A percentile compares a stretch with the other conserved stretches of the same genome.
Evolutionary conservation across 2,888 invertebrate genomes (phyloP).

Genomic region (Trachelus iudaicus): DNA sequence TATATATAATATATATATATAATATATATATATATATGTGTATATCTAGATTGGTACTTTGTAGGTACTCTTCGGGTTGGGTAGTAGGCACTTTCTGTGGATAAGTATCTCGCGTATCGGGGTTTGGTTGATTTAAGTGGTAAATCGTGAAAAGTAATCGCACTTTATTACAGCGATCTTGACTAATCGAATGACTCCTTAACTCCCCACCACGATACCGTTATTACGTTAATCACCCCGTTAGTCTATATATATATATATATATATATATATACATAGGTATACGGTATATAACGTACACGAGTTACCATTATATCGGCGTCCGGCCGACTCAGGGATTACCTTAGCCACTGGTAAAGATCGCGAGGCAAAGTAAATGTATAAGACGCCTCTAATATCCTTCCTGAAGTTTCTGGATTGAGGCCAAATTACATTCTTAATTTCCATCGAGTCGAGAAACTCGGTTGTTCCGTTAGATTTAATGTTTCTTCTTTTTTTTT

Average conservation of each 20-base stretch:
- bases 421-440: conserved; percentile 27
- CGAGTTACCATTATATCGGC: neutral
- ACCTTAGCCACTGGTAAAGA: neutral
- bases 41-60: neutral
- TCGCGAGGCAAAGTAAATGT: neutral
- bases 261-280: neutral
- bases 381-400: neutral
- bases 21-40: neutral
- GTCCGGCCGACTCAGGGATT: neutral
- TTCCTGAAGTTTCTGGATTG: conserved; percentile 21
- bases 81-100: neutral
- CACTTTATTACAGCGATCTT: neutral
- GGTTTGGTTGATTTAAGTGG: neutral
- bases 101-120: neutral
- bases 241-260: neutral
- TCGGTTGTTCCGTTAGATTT: neutral
- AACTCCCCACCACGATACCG: neutral
- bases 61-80: neutral
- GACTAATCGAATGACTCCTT: neutral
- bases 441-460: conserved; percentile 9
- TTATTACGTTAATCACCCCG: neutral
- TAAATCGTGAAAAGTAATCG: neutral
- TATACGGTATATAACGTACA: neutral
- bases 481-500: neutral
- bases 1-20: no score